phyloP scores from a whole-genome alignment of 2,113 vertebrate genomes.

The Corynorhinus townsendii region DNA sequence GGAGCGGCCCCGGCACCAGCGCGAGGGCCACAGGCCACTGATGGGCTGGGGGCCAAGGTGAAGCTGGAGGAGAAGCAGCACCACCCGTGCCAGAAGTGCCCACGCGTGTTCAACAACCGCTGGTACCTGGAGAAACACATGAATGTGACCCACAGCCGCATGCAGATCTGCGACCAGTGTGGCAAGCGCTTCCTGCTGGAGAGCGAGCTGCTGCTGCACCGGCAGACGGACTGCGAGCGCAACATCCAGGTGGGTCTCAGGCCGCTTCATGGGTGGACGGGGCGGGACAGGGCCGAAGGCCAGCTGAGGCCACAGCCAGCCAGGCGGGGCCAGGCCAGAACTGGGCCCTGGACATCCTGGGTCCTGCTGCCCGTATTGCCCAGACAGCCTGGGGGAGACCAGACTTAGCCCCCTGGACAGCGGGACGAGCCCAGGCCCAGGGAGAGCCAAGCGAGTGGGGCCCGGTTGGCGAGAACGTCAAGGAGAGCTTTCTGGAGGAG shows the following conservation, averaged over 20 bases:
- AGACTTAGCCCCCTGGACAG: not conserved
- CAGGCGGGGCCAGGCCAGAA: not conserved
- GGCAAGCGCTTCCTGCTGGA: conserved; percentile 96
- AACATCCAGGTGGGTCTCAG: conserved; percentile 90
- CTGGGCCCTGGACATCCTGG: not conserved
- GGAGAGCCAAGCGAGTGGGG: not conserved
- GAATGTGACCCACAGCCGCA: conserved; percentile 96
- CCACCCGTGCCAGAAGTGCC: conserved; percentile 95
- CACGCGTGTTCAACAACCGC: conserved; percentile 95
- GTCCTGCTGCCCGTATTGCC: not conserved
- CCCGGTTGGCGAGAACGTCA: not conserved
- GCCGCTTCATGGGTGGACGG: fast-evolving
- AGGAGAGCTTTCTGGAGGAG: not conserved
- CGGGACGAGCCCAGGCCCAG: not conserved
- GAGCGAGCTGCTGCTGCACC: conserved; percentile 94
- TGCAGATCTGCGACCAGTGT: conserved; percentile 96
- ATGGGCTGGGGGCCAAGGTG: conserved; percentile 89
- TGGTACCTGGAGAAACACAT: conserved; percentile 99
- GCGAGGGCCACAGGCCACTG: conserved; percentile 54
- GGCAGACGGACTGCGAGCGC: conserved; percentile 97
- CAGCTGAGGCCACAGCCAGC: not conserved
- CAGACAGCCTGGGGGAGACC: not conserved
- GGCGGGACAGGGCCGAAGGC: not conserved
- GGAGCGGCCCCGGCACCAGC: not conserved
- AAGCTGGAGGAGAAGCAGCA: conserved; percentile 96